Evolutionary conservation across 2,797 vertebrate genomes (phyloP).

Genomic region (Gambelia wislizenii): DNA sequence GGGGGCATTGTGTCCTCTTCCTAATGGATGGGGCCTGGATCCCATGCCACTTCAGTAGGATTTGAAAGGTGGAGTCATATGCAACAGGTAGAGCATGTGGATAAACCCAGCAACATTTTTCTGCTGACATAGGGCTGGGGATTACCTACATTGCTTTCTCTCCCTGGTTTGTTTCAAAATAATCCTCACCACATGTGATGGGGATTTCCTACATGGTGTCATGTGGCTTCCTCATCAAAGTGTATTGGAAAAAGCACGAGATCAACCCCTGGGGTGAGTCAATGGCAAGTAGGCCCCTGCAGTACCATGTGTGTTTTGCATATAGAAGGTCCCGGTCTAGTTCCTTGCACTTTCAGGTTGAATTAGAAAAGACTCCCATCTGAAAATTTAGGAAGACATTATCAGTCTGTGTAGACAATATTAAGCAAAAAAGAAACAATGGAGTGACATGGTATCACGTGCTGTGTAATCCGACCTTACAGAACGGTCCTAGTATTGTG

Average conservation of each 20-base stretch:
- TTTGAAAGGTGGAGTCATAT: not conserved
- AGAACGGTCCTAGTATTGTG: not conserved
- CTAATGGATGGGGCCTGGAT: not conserved
- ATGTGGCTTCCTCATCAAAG: not conserved
- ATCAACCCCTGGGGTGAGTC: not conserved
- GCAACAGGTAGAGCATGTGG: not conserved
- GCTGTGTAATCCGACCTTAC: not conserved
- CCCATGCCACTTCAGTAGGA: not conserved
- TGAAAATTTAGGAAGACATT: not conserved
- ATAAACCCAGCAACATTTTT: too few species aligned
- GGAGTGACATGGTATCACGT: not conserved
- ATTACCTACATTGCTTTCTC: not conserved
- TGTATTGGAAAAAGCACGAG: not conserved
- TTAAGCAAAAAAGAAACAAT: not conserved
- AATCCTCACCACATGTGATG: too few species aligned
- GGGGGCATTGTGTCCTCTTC: not conserved
- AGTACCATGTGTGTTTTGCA: not conserved
- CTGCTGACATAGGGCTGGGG: too few species aligned
- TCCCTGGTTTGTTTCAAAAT: too few species aligned
- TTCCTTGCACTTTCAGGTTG: not conserved
- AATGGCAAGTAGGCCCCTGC: too few species aligned
- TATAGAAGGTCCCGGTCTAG: not conserved
- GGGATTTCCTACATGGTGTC: not conserved
- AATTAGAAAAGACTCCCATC: not conserved
- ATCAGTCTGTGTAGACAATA: not conserved